Conservation (phyloP, 2,888 invertebrate genomes). For the Agrilus cyanescens region DNA sequence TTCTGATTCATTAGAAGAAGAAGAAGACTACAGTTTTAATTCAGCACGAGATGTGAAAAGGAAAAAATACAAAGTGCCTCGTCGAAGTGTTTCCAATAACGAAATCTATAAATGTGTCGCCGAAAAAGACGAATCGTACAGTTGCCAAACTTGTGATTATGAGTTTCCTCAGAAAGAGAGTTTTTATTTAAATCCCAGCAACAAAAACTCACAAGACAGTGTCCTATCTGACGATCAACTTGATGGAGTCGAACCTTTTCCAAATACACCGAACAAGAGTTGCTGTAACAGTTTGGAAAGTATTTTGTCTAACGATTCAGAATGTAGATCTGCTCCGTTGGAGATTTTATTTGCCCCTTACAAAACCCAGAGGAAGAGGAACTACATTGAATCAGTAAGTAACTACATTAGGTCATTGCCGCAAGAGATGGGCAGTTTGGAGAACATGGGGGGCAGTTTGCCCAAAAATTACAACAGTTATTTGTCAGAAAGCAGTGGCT, state of each 20-base stretch:
- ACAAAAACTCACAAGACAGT: slow-evolving; percentile 63
- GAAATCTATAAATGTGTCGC: slow-evolving; percentile 48
- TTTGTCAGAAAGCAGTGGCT: neutral
- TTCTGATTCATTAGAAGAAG: slow-evolving; percentile 66
- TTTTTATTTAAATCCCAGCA: slow-evolving; percentile 64
- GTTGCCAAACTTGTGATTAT: slow-evolving; percentile 25
- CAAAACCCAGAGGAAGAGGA: neutral
- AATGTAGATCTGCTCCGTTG: slow-evolving; percentile 65
- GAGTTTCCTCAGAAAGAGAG: slow-evolving; percentile 57
- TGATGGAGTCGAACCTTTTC: slow-evolving; percentile 23
- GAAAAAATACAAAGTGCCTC: slow-evolving; percentile 41
- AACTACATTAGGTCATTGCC: slow-evolving; percentile 2
- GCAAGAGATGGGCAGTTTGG: slow-evolving; percentile 4
- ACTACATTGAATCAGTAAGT: neutral
- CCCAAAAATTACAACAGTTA: slow-evolving; percentile 21
- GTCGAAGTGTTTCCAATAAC: slow-evolving; percentile 65
- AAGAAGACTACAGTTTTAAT: slow-evolving; percentile 54
- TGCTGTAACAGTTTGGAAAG: slow-evolving; percentile 72
- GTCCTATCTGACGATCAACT: slow-evolving; percentile 59
- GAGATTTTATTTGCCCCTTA: slow-evolving; percentile 51
- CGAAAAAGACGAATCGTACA: slow-evolving; percentile 18
- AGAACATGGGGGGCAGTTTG: slow-evolving; percentile 21
- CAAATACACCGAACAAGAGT: slow-evolving; percentile 40
- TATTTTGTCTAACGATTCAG: slow-evolving; percentile 67
- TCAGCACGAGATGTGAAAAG: slow-evolving; percentile 22